A percentile compares a stretch with the other conserved stretches of the same genome.
Conservation (phyloP, 2,797 vertebrate genomes). For the Choloepus didactylus region DNA sequence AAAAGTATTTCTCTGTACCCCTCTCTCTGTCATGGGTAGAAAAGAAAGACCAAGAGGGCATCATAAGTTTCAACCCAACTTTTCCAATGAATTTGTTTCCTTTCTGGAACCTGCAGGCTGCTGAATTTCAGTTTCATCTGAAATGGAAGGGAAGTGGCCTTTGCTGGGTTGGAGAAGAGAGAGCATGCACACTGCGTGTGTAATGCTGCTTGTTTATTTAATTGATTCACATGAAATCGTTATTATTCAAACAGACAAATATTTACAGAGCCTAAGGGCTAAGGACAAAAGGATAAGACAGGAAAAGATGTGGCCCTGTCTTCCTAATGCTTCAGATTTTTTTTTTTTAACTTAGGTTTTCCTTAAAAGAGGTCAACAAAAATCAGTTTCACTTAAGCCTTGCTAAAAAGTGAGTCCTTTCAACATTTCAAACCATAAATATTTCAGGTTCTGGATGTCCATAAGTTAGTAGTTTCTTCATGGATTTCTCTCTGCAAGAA, state of each 20-base stretch:
- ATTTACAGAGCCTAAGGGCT: neutral
- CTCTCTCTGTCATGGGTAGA: slow-evolving; percentile 9
- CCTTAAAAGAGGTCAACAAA: slow-evolving; percentile 33
- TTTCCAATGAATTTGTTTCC: slow-evolving; percentile 49
- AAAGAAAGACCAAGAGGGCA: slow-evolving; percentile 31
- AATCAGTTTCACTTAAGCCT: slow-evolving; percentile 25
- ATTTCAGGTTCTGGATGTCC: slow-evolving; percentile 9
- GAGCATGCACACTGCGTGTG: neutral
- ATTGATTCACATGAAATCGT: neutral
- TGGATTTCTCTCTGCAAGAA: slow-evolving; percentile 11
- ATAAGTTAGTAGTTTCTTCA: neutral
- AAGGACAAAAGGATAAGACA: neutral
- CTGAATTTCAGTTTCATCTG: neutral
- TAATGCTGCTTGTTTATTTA: neutral
- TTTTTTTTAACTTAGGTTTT: slow-evolving; percentile 36
- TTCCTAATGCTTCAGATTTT: neutral
- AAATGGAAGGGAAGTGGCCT: slow-evolving; percentile 42
- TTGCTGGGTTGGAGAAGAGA: slow-evolving; percentile 30
- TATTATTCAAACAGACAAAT: slow-evolving; percentile 11
- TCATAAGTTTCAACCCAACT: neutral
- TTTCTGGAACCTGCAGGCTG: slow-evolving; percentile 51
- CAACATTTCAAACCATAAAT: slow-evolving; percentile 22
- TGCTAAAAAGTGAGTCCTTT: slow-evolving; percentile 13
- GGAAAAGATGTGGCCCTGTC: neutral
- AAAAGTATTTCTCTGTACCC: slow-evolving; percentile 44